These are phyloP conservation scores for Arbacia lixula DNA, from an alignment of 53 echinoderm and acorn worm species.

Conservation along the genomic window DNA sequence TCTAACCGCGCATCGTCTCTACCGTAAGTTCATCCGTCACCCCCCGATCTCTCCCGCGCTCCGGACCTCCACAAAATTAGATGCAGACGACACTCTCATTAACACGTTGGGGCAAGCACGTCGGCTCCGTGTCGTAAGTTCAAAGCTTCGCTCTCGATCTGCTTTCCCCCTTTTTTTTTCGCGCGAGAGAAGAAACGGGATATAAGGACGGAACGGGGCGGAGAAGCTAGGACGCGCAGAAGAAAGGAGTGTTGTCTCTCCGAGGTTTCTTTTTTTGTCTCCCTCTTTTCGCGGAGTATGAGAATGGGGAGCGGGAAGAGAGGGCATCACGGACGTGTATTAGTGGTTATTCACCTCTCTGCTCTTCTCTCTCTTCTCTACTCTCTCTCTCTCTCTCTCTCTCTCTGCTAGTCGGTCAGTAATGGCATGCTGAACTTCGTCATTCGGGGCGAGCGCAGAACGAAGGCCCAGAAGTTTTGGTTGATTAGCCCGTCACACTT, in stretches of 20 bases:
- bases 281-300: not conserved
- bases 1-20: too few relatives aligned
- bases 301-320: conserved; percentile 13
- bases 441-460: not conserved
- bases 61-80: conserved; percentile 9
- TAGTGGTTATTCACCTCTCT: conserved; percentile 44
- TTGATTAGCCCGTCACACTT: conserved; percentile 2
- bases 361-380: not conserved
- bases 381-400: too few relatives aligned
- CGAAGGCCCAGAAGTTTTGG: conserved; percentile 21
- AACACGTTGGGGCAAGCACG: conserved; percentile 14
- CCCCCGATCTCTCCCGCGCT: conserved; percentile 14
- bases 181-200: conserved; percentile 12
- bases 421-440: not conserved
- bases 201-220: not conserved
- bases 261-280: not conserved
- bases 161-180: not conserved
- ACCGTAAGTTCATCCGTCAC: too few relatives aligned
- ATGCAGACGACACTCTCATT: conserved; percentile 33
- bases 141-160: conserved; percentile 12
- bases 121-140: conserved; percentile 16
- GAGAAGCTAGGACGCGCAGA: not conserved
- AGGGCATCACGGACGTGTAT: not conserved
- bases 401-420: not conserved
- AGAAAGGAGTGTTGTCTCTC: conserved; percentile 12